Conservation (phyloP, 92 coral and sea anemone species). For the Porites divaricata region DNA sequence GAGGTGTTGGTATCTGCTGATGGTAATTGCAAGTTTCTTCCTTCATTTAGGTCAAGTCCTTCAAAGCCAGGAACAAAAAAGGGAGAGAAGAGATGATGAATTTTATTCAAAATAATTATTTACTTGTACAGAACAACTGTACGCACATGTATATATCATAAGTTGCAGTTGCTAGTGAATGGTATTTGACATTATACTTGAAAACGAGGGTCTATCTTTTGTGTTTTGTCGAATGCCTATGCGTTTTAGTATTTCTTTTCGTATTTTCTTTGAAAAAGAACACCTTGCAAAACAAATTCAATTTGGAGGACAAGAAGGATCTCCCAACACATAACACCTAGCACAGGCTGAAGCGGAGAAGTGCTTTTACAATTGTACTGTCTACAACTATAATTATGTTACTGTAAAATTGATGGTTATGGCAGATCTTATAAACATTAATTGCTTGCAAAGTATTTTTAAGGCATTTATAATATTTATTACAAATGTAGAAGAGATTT, state of each 20-base stretch:
- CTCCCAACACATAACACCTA: too few species aligned
- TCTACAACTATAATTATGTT: too few species aligned
- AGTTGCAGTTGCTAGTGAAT: neutral
- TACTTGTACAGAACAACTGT: neutral
- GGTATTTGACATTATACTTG: too few species aligned
- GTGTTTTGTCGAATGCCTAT: neutral
- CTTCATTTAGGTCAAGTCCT: constrained; percentile 54
- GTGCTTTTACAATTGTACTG: too few species aligned
- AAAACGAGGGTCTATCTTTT: neutral
- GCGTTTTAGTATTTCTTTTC: too few species aligned
- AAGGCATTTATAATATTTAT: neutral
- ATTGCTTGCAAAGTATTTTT: neutral
- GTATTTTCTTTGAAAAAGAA: too few species aligned
- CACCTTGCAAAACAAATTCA: too few species aligned
- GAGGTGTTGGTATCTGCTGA: neutral
- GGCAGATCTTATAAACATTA: too few species aligned
- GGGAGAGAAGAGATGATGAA: constrained; percentile 70
- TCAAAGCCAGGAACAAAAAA: constrained; percentile 73
- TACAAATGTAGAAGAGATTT: neutral
- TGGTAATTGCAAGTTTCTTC: neutral
- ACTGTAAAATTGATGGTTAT: too few species aligned
- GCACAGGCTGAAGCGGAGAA: too few species aligned
- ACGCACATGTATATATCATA: too few species aligned
- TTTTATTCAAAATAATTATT: neutral
- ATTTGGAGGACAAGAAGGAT: too few species aligned